Percentiles rank a stretch among this genome's conserved stretches.
Evolutionary conservation across 2,888 invertebrate genomes (phyloP).

Genomic region (Adela reaumurella): DNA sequence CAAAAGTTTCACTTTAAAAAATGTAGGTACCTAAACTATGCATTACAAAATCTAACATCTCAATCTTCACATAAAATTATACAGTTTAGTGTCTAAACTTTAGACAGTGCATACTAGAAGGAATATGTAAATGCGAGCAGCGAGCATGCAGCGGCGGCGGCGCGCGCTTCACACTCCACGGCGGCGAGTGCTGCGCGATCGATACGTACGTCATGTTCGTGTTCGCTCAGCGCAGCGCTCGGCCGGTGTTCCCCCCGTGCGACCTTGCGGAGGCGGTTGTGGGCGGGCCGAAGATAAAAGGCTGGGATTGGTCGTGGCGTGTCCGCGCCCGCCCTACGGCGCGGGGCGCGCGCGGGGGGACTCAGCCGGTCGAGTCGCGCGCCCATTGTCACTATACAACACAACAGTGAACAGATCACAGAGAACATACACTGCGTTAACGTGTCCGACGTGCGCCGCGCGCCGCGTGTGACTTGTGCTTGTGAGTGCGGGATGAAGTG

Average conservation of each 20-base stretch:
- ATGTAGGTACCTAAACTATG: no score
- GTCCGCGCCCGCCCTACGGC: slow-evolving; percentile 19
- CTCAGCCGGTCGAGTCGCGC: slow-evolving; percentile 11
- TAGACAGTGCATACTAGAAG: no score
- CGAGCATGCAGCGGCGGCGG: background rate
- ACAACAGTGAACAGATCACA: no score
- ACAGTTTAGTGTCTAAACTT: no score
- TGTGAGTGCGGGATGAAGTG: background rate
- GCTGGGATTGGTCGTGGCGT: slow-evolving; percentile 40
- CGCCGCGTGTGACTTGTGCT: background rate
- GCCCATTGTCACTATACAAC: background rate
- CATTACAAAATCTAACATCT: no score
- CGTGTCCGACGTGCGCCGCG: background rate
- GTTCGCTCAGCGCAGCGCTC: slow-evolving; percentile 26
- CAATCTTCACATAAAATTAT: no score
- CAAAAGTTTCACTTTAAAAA: no score
- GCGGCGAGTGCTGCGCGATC: background rate
- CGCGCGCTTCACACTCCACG: background rate
- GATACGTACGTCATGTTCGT: background rate
- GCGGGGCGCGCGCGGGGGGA: slow-evolving; percentile 11
- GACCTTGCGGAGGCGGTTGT: slow-evolving; percentile 48
- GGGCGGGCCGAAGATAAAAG: slow-evolving; percentile 31
- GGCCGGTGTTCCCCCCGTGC: slow-evolving; percentile 48
- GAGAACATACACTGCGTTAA: no score
- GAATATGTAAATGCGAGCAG: background rate